Percentiles rank a stretch among this genome's conserved stretches.
These are phyloP conservation scores for Catocala nupta DNA, from an alignment of 2,888 invertebrate genomes.

Conservation along the genomic window DNA sequence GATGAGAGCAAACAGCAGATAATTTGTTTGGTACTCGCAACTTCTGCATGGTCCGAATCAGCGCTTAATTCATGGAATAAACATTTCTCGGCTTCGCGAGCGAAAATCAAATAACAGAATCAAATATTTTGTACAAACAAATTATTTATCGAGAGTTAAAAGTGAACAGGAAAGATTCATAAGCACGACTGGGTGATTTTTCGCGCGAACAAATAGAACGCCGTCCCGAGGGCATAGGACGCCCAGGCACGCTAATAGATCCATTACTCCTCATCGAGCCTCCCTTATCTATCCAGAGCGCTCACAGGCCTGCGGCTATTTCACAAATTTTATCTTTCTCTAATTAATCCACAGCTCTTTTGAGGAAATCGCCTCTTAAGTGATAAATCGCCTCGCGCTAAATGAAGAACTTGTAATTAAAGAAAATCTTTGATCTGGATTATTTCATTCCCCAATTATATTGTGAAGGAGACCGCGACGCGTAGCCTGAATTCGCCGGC, in stretches of 20 bases:
- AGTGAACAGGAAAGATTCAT: slow-evolving; percentile 65
- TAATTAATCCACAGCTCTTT: slow-evolving; percentile 83
- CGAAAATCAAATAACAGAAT: slow-evolving; percentile 62
- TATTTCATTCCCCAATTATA: slow-evolving; percentile 63
- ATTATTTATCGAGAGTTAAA: slow-evolving; percentile 61
- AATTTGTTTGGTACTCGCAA: slow-evolving; percentile 65
- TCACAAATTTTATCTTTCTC: slow-evolving; percentile 83
- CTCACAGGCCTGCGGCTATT: slow-evolving; percentile 75
- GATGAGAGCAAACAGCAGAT: slow-evolving; percentile 56
- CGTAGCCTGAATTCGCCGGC: slow-evolving; percentile 35
- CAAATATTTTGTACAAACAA: slow-evolving; percentile 69
- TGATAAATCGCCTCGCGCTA: slow-evolving; percentile 76
- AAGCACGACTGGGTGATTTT: slow-evolving; percentile 69
- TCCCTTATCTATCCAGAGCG: slow-evolving; percentile 78
- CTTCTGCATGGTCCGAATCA: slow-evolving; percentile 62
- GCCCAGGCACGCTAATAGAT: slow-evolving; percentile 71
- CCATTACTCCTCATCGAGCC: slow-evolving; percentile 76
- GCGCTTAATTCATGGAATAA: slow-evolving; percentile 62
- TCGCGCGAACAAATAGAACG: slow-evolving; percentile 64
- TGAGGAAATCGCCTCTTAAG: slow-evolving; percentile 76
- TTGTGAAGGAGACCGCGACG: slow-evolving; percentile 46
- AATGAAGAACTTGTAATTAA: slow-evolving; percentile 79
- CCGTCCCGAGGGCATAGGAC: slow-evolving; percentile 55
- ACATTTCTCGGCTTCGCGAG: slow-evolving; percentile 55
- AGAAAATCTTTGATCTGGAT: slow-evolving; percentile 79